Evolutionary conservation across 2,113 vertebrate species (phyloP).

Genomic region (Ovis aries): DNA sequence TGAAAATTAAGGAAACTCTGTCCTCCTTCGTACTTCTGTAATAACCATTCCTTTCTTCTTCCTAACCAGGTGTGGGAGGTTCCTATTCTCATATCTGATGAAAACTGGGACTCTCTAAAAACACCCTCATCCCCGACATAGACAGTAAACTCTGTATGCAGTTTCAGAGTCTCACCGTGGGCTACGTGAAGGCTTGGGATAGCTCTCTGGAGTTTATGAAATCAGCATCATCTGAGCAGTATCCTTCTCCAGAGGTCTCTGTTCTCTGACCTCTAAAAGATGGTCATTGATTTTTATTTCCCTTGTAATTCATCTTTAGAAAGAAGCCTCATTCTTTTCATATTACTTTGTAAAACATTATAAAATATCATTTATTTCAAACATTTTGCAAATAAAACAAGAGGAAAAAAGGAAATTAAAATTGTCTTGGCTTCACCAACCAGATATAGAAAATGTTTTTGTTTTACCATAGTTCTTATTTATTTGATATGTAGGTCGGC

Average conservation of each 20-base stretch:
- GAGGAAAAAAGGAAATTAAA: background rate
- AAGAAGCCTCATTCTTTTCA: background rate
- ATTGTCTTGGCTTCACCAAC: background rate
- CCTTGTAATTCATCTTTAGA: constrained; percentile 23
- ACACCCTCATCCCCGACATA: too few relatives aligned
- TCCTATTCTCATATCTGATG: background rate
- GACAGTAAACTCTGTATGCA: background rate
- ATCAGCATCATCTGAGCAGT: background rate
- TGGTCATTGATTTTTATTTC: background rate
- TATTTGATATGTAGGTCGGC: background rate
- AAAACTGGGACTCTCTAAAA: background rate
- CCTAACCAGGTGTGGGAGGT: background rate
- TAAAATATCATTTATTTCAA: background rate
- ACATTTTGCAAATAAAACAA: background rate
- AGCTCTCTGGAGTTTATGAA: background rate
- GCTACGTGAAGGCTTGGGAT: background rate
- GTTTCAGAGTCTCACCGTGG: background rate
- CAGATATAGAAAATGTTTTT: background rate
- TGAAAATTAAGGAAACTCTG: background rate
- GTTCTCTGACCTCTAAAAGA: background rate
- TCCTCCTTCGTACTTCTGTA: background rate
- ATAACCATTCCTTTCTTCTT: background rate
- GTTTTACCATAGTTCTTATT: background rate
- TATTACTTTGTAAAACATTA: background rate
- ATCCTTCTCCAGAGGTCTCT: background rate